Evolutionary conservation across 2,888 invertebrate species (phyloP), one percentile per base, ranked within the genome.

Genomic region (Lithophane semibrunnea): DNA sequence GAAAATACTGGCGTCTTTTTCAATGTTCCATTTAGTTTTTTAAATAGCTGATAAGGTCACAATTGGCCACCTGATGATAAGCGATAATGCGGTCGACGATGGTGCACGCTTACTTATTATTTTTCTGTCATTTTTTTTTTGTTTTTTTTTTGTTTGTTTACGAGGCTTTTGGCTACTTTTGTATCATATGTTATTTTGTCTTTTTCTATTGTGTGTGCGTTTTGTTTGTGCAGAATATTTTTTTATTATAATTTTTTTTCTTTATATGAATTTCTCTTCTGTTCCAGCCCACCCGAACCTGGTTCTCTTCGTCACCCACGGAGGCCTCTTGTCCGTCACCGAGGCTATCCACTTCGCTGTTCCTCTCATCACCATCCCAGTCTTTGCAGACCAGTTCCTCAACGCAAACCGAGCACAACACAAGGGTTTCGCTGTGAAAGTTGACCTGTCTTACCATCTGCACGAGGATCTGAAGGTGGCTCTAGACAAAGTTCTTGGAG

Each of bases 291-390:
- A 94, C 72, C 90, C 89, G 0, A 94, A 94, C 42, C 87, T 90
- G 65, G 18, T 90, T 0, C 82, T 94, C 0, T 94, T 94, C 66
- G 90, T 94, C 42, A 91, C 93, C 0, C 94, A 94, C 76, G 94
- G 94, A 8, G 94, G 94, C 18, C 83, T 92, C 0, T 86, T 94
- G 0, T 94, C 94, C 0, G 67, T 90, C 0, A 92, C 90, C 2
- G 94, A 94, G 54, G 86, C 93, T 3, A 44, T 94, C 1, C 89
- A 91, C 64, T 92, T 90, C 56, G 93, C 91, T 12, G 88, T 91
- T 0, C 94, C 94, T 3, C 79, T 92, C 1, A 91, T 94, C 21
- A 90, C 90, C 16, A 88, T 95, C 8, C 94, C 94, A 9, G 87
- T 92, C 1, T 93, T 91, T 42, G 92, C 79, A 12, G 94, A 95